phyloP scores from a whole-genome alignment of 2,797 vertebrate species.

The Fratercula arctica region DNA sequence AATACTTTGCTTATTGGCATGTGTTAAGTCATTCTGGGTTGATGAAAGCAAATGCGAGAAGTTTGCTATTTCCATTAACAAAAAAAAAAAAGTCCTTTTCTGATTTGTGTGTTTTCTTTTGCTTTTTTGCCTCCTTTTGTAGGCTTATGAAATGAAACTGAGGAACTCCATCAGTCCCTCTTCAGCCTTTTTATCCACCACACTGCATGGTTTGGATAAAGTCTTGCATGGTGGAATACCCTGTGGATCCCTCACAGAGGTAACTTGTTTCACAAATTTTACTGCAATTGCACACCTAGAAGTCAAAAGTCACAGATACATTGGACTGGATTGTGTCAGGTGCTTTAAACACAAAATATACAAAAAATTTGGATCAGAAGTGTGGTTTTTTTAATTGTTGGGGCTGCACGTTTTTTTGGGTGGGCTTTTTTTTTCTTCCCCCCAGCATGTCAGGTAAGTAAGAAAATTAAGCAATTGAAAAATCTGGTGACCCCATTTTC shows the following conservation, averaged over 20 bases:
- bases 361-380: not conserved
- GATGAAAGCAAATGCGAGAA: not conserved
- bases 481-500: not conserved
- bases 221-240: conserved; percentile 82
- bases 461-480: not conserved
- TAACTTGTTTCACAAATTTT: conserved; percentile 36
- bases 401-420: not conserved
- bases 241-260: conserved; percentile 85
- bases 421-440: not conserved
- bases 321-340: not conserved
- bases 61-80: not conserved
- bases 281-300: not conserved
- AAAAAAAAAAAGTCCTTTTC: not conserved
- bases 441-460: not conserved
- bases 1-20: not conserved
- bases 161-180: conserved; percentile 37
- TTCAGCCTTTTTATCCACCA: conserved; percentile 78
- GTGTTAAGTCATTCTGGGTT: not conserved
- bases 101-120: not conserved
- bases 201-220: conserved; percentile 75
- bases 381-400: not conserved
- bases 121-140: not conserved
- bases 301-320: not conserved
- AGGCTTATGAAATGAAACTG: conserved; percentile 79
- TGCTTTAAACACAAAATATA: not conserved